These are phyloP conservation scores for Spea hammondii DNA, from an alignment of 2,797 vertebrate genomes.

Conservation along the genomic window DNA sequence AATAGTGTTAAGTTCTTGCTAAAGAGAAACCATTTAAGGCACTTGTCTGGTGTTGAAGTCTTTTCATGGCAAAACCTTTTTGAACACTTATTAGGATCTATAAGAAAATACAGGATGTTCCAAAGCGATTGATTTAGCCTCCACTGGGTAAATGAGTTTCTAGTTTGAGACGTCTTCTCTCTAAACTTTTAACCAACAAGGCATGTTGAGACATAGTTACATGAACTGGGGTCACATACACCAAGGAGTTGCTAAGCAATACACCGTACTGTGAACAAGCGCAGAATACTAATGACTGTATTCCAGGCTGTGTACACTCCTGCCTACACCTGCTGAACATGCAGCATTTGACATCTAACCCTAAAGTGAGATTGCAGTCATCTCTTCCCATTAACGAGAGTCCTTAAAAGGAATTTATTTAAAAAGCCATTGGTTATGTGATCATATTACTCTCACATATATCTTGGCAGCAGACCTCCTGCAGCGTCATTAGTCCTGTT, in stretches of 20 bases:
- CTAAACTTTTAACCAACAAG: constrained; percentile 52
- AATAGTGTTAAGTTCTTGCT: constrained; percentile 3
- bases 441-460: constrained; percentile 25
- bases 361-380: constrained; percentile 46
- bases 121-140: constrained; percentile 47
- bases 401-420: constrained; percentile 37
- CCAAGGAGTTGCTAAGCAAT: constrained; percentile 50
- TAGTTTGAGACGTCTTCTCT: constrained; percentile 49
- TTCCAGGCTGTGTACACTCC: constrained; percentile 28
- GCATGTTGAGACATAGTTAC: constrained; percentile 51
- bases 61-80: constrained; percentile 29
- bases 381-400: constrained; percentile 44
- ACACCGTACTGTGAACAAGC: constrained; percentile 35
- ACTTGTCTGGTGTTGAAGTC: constrained; percentile 12
- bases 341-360: constrained; percentile 47
- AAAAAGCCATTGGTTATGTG: constrained; percentile 18
- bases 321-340: constrained; percentile 48
- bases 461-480: constrained; percentile 16
- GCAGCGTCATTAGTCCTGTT: constrained; percentile 19
- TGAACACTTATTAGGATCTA: constrained; percentile 36
- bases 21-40: background rate
- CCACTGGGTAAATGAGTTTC: constrained; percentile 50
- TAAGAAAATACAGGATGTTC: constrained; percentile 40
- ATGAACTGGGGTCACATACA: constrained; percentile 48
- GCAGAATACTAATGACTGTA: constrained; percentile 41